Percentiles rank a stretch among this genome's conserved stretches.
Conservation (phyloP, 2,797 vertebrate species). For the Acestrorhynchus altus region DNA sequence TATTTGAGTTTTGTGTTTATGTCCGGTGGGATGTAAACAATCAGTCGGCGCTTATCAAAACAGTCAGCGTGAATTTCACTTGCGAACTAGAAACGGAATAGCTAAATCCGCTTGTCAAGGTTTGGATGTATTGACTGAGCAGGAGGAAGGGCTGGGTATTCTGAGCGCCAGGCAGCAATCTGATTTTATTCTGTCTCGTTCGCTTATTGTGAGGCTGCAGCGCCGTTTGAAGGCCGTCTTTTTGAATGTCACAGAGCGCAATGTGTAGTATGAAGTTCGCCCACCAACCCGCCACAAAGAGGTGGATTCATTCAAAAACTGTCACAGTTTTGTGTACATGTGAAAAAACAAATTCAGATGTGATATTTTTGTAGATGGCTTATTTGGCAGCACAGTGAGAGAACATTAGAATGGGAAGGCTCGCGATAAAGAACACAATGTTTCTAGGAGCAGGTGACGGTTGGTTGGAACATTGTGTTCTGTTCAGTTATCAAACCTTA, state of each 20-base stretch:
- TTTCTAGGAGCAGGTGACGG: background rate
- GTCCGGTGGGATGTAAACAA: conserved; percentile 79
- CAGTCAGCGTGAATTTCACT: conserved; percentile 76
- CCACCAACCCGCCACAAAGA: background rate
- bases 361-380: no score
- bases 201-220: conserved; percentile 15
- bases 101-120: conserved; percentile 73
- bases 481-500: background rate
- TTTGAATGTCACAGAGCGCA: background rate
- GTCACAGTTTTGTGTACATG: background rate
- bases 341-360: background rate
- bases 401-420: background rate
- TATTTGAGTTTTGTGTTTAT: conserved; percentile 75
- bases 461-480: background rate
- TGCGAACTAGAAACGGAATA: conserved; percentile 73
- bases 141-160: conserved; percentile 19
- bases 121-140: conserved; percentile 67
- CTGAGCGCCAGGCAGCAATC: conserved; percentile 1
- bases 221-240: conserved; percentile 18
- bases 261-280: background rate
- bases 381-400: background rate
- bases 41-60: conserved; percentile 77
- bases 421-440: background rate
- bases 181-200: background rate
- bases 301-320: background rate